These are phyloP conservation scores for Theocolax elegans DNA, from an alignment of 1,140 invertebrate genomes.

Conservation along the genomic window DNA sequence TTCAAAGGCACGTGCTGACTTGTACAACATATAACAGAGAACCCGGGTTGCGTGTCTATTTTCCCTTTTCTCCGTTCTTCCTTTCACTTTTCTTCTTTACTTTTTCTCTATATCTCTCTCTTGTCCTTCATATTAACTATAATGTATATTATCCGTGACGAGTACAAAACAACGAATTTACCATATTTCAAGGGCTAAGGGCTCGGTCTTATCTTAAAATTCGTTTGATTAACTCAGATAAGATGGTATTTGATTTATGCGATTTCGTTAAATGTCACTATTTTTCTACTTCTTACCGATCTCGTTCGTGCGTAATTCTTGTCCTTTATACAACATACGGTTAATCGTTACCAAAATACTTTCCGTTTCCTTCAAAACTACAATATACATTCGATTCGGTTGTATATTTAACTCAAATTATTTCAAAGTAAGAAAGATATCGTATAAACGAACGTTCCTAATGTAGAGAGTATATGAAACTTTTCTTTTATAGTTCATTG, in stretches of 20 bases:
- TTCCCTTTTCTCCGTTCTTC: not conserved
- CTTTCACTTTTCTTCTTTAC: not conserved
- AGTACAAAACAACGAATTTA: conserved; percentile 9
- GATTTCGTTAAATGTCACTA: not conserved
- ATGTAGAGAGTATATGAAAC: no score
- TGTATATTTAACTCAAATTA: no score
- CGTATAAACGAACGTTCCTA: no score
- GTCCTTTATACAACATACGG: no score
- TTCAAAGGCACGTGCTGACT: not conserved
- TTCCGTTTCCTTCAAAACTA: no score
- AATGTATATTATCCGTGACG: conserved; percentile 10
- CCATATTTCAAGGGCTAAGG: conserved; percentile 24
- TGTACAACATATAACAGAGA: not conserved
- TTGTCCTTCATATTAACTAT: conserved; percentile 15
- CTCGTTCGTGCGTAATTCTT: not conserved
- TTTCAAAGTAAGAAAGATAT: no score
- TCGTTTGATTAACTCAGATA: conserved; percentile 9
- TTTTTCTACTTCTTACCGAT: not conserved
- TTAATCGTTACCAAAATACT: no score
- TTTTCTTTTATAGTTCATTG: no score
- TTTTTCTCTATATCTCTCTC: not conserved
- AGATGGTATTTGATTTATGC: not conserved
- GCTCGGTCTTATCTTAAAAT: not conserved
- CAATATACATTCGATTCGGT: no score
- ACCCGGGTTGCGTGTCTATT: conserved; percentile 11